phyloP scores from a whole-genome alignment of 2,888 invertebrate species.

The Philaethria dido region DNA sequence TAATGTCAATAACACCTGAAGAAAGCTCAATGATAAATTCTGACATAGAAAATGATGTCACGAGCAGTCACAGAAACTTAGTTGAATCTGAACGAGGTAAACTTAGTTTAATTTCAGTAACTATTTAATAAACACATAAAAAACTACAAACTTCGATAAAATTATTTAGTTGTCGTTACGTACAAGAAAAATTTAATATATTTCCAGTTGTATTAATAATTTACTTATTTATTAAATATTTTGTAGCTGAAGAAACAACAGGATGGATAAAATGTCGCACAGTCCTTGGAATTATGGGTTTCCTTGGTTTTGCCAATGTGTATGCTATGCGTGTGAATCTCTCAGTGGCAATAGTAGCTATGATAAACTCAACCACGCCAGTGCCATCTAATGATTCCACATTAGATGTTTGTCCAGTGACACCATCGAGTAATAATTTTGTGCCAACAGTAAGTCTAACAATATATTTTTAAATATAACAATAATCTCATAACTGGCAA shows the following conservation, averaged over 20 bases:
- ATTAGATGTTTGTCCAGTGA: constrained; percentile 85
- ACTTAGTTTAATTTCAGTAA: background rate
- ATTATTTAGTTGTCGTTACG: background rate
- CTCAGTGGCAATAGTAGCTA: constrained; percentile 97
- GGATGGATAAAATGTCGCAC: constrained; percentile 89
- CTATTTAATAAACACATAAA: background rate
- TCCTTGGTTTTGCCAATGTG: constrained; percentile 93
- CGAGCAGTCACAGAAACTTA: constrained; percentile 66
- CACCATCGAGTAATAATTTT: constrained; percentile 70
- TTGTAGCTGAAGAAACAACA: constrained; percentile 83
- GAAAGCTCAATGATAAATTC: constrained; percentile 76
- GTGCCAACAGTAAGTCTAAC: constrained; percentile 64
- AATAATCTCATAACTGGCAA: too few species aligned
- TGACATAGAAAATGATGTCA: constrained; percentile 74
- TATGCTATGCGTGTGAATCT: constrained; percentile 96
- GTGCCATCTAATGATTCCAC: constrained; percentile 80
- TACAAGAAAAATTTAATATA: background rate
- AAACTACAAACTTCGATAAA: background rate
- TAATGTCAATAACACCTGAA: constrained; percentile 68
- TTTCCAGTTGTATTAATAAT: too few species aligned
- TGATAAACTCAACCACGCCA: constrained; percentile 91
- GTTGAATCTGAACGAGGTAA: constrained; percentile 66
- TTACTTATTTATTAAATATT: background rate
- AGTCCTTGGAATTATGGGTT: constrained; percentile 92
- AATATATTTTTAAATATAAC: too few species aligned